Percentiles rank a stretch among this genome's conserved stretches.
Evolutionary conservation across 2,888 invertebrate species (phyloP).

Genomic region (Apamea sordens): DNA sequence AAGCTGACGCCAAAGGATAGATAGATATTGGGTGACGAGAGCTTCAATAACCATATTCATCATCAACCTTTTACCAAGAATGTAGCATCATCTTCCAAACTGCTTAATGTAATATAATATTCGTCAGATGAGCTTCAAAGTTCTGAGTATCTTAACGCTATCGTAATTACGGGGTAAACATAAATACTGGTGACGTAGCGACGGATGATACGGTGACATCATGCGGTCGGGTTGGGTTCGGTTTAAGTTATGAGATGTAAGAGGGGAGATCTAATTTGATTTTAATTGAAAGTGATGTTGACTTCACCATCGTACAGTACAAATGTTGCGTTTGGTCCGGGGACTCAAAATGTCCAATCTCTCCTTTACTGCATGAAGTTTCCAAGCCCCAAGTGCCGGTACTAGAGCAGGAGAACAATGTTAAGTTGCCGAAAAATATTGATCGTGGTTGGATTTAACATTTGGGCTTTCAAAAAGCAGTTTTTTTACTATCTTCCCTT

Average conservation of each 20-base stretch:
- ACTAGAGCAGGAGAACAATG: no score
- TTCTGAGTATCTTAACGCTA: slow-evolving; percentile 35
- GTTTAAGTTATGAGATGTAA: slow-evolving; percentile 13
- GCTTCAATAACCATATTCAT: neutral
- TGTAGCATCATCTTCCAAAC: neutral
- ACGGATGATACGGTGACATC: slow-evolving; percentile 52
- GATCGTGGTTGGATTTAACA: no score
- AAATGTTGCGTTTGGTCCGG: no score
- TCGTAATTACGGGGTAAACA: slow-evolving; percentile 41
- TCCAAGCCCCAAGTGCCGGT: no score
- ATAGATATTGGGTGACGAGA: neutral
- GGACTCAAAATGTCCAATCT: no score
- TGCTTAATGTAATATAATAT: neutral
- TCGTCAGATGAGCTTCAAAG: slow-evolving; percentile 22
- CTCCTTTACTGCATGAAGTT: no score
- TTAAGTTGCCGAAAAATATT: no score
- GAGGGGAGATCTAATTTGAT: neutral
- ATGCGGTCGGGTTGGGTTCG: slow-evolving; percentile 26
- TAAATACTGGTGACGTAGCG: slow-evolving; percentile 56
- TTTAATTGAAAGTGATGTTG: neutral
- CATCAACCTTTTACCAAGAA: neutral
- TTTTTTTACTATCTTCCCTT: no score
- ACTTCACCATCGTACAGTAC: no score
- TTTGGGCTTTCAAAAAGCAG: no score
- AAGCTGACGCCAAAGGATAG: no score